Conservation (phyloP, 2,888 invertebrate genomes). For the Polydrusus cervinus region DNA sequence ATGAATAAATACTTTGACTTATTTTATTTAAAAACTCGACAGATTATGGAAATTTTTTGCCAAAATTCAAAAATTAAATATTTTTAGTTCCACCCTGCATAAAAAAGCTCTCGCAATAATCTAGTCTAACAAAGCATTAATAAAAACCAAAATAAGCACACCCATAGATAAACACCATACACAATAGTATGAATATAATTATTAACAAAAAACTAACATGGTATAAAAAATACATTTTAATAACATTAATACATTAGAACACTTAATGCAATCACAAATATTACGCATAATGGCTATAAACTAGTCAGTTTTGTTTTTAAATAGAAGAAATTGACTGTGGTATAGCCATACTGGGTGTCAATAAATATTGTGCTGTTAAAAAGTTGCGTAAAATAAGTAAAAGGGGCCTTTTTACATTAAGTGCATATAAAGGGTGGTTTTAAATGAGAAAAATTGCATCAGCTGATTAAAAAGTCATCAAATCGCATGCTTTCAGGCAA, state of each 20-base stretch:
- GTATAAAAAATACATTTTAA: slow-evolving; percentile 42
- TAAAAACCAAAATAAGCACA: slow-evolving; percentile 11
- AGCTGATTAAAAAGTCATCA: too few species aligned
- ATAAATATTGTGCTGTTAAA: neutral
- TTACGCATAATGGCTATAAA: slow-evolving; percentile 33
- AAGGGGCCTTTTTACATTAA: too few species aligned
- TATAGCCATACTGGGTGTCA: slow-evolving; percentile 24
- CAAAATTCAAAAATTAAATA: too few species aligned
- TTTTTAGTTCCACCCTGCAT: slow-evolving; percentile 20
- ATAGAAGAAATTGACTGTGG: slow-evolving; percentile 37
- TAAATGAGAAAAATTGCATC: too few species aligned
- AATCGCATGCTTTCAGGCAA: too few species aligned
- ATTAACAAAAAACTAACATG: slow-evolving; percentile 12
- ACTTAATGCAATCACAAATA: slow-evolving; percentile 42
- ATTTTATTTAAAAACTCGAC: too few species aligned
- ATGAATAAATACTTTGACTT: too few species aligned
- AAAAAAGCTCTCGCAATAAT: slow-evolving; percentile 12
- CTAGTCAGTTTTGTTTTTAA: slow-evolving; percentile 31
- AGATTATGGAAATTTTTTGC: too few species aligned
- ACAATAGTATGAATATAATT: slow-evolving; percentile 18
- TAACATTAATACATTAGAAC: slow-evolving; percentile 41
- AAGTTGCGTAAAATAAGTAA: neutral
- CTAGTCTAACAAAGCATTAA: slow-evolving; percentile 13
- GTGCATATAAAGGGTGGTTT: too few species aligned
- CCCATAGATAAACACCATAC: slow-evolving; percentile 15